Conservation (phyloP, 2,113 vertebrate genomes). For the Oreochromis tanganicae region DNA sequence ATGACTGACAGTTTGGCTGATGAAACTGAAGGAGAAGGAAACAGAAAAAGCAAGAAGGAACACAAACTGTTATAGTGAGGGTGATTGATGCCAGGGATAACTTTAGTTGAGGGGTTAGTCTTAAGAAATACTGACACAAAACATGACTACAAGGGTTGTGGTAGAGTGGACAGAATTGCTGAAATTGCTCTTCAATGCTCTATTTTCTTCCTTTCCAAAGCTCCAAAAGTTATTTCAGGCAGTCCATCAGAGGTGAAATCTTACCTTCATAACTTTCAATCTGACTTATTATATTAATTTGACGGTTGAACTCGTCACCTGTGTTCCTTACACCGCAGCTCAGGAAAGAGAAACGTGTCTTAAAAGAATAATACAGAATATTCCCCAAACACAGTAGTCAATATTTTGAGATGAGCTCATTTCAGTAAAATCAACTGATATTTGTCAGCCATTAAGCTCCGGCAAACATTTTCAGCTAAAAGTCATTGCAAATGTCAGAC, state of each 20-base stretch:
- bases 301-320: not conserved
- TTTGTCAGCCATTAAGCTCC: conserved; percentile 25
- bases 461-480: conserved; percentile 30
- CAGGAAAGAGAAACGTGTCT: not conserved
- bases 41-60: conserved; percentile 32
- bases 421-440: conserved; percentile 3
- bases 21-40: conserved; percentile 47
- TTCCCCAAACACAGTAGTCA: not conserved
- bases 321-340: not conserved
- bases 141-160: conserved; percentile 11
- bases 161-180: conserved; percentile 25
- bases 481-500: conserved; percentile 55
- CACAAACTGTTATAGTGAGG: conserved; percentile 16
- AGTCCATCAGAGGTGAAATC: not conserved
- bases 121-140: conserved; percentile 39
- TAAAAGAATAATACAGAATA: not conserved
- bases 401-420: conserved; percentile 6
- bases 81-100: conserved; percentile 42
- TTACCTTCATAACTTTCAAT: not conserved
- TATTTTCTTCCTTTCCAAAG: not conserved
- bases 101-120: conserved; percentile 23
- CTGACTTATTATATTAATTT: not conserved
- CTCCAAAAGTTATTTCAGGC: not conserved
- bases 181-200: conserved; percentile 26
- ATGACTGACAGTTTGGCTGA: conserved; percentile 59